Evolutionary conservation across 2,797 vertebrate genomes (phyloP), one percentile per base, ranked within the genome.

Genomic region (Thripadectes ignobilis): DNA sequence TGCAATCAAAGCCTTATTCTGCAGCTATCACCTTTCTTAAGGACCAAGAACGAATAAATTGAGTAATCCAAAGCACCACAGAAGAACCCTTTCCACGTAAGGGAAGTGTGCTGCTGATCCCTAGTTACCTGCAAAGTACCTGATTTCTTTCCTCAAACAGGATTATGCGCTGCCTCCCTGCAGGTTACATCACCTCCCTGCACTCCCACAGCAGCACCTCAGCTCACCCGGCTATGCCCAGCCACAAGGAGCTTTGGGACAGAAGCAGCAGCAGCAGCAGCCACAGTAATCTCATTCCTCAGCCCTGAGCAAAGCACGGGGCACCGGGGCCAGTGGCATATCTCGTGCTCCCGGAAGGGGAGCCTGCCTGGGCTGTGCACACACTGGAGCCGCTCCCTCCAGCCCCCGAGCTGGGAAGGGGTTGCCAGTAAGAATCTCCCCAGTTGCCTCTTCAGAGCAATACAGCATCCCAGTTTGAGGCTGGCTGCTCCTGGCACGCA

Each of bases 151-250:
- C 61, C 52, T 59, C 52, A 71, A 65, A 76, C 49, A 43, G 69
- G 74, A 84, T 67, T 66, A 81, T 13, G 45, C 12, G 2, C 72
- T 57, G 69, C 66, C 62, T 72, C 1, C 0, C 52, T 89, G 76
- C 79, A 89, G 89, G 78, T 89, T 63, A 75, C 59, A 55, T 73
- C 85, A 80, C 83, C 72, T 66, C 63, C 87, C 16, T 32, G 83
- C 81, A 81, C 85, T 46, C 12, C 0, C 59, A 19, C 21, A 75
- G 79, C 85, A 85, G 83, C 89, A 66, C 59, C 84, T 81, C 81
- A 34, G 62, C 69, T 89, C 76, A 78, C 71, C 86, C 89, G 32
- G 3, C 65, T 7, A 6, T 63, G 58, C 69, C 88, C 43, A 23
- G 80, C 38, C 59, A 59, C 71, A 84, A 55, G 88, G 0, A 61